Evolutionary conservation across 2,113 vertebrate species (phyloP).

Genomic region (Gadus chalcogrammus): DNA sequence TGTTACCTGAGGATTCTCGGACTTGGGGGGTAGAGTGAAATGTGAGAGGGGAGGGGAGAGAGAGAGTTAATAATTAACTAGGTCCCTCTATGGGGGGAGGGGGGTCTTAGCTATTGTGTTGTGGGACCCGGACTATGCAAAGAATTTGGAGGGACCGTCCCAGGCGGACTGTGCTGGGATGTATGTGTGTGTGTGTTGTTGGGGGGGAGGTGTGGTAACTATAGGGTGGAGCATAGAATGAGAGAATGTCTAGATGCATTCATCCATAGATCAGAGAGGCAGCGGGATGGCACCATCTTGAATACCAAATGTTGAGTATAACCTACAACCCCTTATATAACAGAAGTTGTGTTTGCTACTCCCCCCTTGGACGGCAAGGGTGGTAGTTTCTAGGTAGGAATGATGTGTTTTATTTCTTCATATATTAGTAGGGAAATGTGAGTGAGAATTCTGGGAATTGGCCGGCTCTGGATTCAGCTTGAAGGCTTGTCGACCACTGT

Average conservation of each 20-base stretch:
- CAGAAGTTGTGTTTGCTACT: constrained; percentile 35
- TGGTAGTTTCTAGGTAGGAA: too few relatives aligned
- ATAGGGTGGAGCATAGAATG: constrained; percentile 31
- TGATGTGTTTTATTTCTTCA: too few relatives aligned
- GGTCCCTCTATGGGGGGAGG: constrained; percentile 24
- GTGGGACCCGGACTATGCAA: constrained; percentile 28
- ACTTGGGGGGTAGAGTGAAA: constrained; percentile 23
- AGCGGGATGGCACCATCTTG: constrained; percentile 31
- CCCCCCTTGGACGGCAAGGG: background rate
- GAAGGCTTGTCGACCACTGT: too few relatives aligned
- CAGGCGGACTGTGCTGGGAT: too few relatives aligned
- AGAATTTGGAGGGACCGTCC: constrained; percentile 32
- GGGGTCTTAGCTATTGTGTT: constrained; percentile 17
- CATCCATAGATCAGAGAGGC: constrained; percentile 30
- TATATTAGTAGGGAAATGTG: too few relatives aligned
- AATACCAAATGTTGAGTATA: constrained; percentile 42
- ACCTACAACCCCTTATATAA: background rate
- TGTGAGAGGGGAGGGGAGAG: background rate
- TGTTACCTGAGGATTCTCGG: constrained; percentile 44
- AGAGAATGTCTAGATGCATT: constrained; percentile 20
- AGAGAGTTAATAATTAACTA: constrained; percentile 47
- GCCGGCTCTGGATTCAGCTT: too few relatives aligned
- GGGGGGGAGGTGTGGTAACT: too few relatives aligned
- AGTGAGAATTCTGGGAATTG: too few relatives aligned
- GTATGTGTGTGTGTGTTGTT: too few relatives aligned